Evolutionary conservation across 2,113 vertebrate species (phyloP), one percentile per base, ranked within the genome.

Genomic region (Apistogramma diplotaenia): DNA sequence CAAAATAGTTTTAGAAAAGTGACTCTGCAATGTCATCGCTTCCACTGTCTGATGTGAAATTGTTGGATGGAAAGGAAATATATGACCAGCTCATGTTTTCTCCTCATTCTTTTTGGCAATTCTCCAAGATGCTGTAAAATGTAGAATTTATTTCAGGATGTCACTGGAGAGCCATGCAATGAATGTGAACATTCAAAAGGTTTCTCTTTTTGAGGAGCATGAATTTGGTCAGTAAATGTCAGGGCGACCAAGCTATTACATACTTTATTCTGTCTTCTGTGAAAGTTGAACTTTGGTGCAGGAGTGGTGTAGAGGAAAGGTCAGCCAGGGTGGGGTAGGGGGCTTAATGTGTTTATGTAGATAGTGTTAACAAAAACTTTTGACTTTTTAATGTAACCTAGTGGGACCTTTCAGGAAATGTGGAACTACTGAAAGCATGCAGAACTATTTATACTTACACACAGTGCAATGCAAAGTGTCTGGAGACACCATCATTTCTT

Each of bases 171-270:
- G 37, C 25, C 12, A 35, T 35, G 35, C 51, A 79, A 23, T 75
- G 71, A 70, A 75, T 70, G 10, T 12, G 12, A 79, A 79, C 76
- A 79, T 54, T 55, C 16, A 21, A 67, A 82, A 37, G 13, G n/a
- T 27, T 53, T 76, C 56, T 80, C 3, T 15, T 12, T 73, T 27
- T 51, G 72, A 58, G 18, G 31, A 49, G 53, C 37, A 77, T 55
- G 27, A 59, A 78, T 56, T 4, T 73, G 35, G 40, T 78, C 65
- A 77, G 59, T 15, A 74, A 78, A 84, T 60, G 58, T 59, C 60
- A 82, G 13, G 5, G 31, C 4, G 37, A 70, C 40, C 8, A 78
- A 40, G 12, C 35, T 70, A 3, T 12, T 78, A 31, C 19, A 10
- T 62, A 62, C 62, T 70, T 70, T 51, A 46, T 71, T 37, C 57